Base-by-base conservation (phyloP, 2,888 invertebrate genomes). In the Perdita meconis region DNA sequence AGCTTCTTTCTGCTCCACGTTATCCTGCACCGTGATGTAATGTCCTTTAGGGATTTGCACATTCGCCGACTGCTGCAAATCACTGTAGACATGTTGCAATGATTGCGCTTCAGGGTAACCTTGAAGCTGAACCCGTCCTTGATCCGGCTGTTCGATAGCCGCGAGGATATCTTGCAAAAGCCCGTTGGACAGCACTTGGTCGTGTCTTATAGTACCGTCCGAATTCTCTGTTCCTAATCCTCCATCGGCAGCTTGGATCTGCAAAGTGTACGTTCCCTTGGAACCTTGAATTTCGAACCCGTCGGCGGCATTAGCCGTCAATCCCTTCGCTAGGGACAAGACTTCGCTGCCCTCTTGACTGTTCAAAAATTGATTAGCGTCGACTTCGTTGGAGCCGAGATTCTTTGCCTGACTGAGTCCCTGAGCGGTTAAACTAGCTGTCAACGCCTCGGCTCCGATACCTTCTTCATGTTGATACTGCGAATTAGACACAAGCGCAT, bases 121-220 rank as follows among this genome's bases (percentile, higher is more conserved):
- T 73, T 92, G 89, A 36, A 90, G 71, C 66, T 89, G 86, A 24
- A 91, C 72, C 0, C 81, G 85, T 6, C 87, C 89, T 1, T 80
- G 80, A 4, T 86, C 87, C 0, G 96, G 96, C 80, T 96, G 95
- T 88, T 97, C 97, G 57, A 97, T 97, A 0, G 97, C 97, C 76
- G 96, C 95, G 1, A 97, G 91, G 68, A 97, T 97, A 63, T 97
- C 96, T 89, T 97, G 96, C 0, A 97, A 91, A 0, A 97, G 93
- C 0, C 96, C 97, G 88, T 97, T 95, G 0, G 96, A 96, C 0
- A 97, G 92, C 0, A 97, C 94, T 90, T 97, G 96, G 13, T 96
- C 96, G 85, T 97, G 97, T 12, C 93, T 92, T 61, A 96, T 95
- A 24, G 88, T 94, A 81, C 94, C 93, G 8, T 93, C 93, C 3